These are phyloP conservation scores for Psilopsiagon aurifrons DNA, from an alignment of 2,113 vertebrate species.

Conservation along the genomic window DNA sequence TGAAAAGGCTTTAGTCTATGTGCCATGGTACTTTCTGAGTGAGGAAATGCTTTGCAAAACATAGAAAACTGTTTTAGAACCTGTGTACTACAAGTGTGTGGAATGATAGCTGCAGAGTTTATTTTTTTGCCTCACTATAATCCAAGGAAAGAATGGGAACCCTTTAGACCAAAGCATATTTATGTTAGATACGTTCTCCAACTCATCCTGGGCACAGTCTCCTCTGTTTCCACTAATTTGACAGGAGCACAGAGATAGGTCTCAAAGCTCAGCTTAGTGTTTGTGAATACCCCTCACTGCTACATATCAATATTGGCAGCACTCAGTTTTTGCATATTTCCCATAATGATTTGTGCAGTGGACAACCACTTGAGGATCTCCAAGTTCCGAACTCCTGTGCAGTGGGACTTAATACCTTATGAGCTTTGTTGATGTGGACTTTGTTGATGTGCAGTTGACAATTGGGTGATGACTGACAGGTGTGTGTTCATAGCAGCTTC, in stretches of 20 bases:
- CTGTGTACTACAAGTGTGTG: not conserved
- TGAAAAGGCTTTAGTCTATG: not conserved
- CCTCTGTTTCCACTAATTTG: not conserved
- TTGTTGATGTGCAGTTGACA: not conserved
- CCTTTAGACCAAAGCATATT: not conserved
- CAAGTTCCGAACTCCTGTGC: not conserved
- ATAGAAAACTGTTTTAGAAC: not conserved
- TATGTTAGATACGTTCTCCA: not conserved
- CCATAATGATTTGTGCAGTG: not conserved
- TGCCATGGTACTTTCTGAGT: not conserved
- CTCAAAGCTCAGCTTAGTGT: not conserved
- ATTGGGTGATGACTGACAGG: not conserved
- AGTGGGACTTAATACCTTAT: not conserved
- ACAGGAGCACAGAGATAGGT: not conserved
- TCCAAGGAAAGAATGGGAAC: not conserved
- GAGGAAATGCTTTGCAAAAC: not conserved
- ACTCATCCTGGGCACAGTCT: not conserved
- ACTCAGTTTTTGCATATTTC: not conserved
- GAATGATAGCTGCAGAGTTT: not conserved
- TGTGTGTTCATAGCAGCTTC: not conserved
- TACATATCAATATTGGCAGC: not conserved
- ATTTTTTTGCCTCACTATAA: not conserved
- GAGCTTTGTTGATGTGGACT: not conserved
- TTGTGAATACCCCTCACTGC: not conserved
- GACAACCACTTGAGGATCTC: not conserved